These are phyloP conservation scores for Thereva unica DNA, from an alignment of 2,888 invertebrate species.

Conservation along the genomic window DNA sequence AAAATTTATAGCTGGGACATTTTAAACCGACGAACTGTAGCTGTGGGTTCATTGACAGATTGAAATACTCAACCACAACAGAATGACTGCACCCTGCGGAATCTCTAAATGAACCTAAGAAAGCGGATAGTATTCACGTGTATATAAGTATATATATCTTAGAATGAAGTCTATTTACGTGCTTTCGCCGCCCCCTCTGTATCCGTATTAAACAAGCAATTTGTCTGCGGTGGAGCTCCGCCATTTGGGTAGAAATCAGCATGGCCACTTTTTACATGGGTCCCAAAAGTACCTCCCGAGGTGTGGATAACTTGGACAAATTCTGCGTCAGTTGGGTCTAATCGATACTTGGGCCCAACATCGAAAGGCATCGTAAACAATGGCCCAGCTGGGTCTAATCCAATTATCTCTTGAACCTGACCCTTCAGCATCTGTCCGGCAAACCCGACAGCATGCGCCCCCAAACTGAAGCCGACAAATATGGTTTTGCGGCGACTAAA, in stretches of 20 bases:
- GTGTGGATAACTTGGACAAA: slow-evolving; percentile 57
- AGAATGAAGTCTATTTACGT: slow-evolving; percentile 20
- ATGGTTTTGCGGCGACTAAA: slow-evolving; percentile 52
- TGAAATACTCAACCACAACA: slow-evolving; percentile 54
- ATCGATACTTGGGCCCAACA: slow-evolving; percentile 50
- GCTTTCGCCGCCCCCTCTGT: slow-evolving; percentile 46
- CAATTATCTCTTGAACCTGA: slow-evolving; percentile 55
- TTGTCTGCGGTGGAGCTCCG: slow-evolving; percentile 52
- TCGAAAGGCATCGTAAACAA: slow-evolving; percentile 54
- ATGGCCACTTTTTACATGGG: slow-evolving; percentile 53
- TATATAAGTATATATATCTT: too few relatives aligned
- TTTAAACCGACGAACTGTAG: slow-evolving; percentile 51
- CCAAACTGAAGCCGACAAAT: slow-evolving; percentile 55
- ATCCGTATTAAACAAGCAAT: slow-evolving; percentile 49
- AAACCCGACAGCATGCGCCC: slow-evolving; percentile 56
- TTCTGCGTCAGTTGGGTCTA: slow-evolving; percentile 53
- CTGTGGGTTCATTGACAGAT: slow-evolving; percentile 53
- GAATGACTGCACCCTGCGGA: slow-evolving; percentile 55
- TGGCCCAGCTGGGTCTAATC: slow-evolving; percentile 57
- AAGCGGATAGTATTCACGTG: neutral
- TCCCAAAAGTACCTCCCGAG: slow-evolving; percentile 53
- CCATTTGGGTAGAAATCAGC: slow-evolving; percentile 58
- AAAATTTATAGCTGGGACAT: slow-evolving; percentile 51
- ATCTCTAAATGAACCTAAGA: slow-evolving; percentile 46
- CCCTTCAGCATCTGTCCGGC: slow-evolving; percentile 52